Evolutionary conservation across 2,113 vertebrate species (phyloP), one percentile per base, ranked within the genome.

Genomic region (Pycnonotus jocosus): DNA sequence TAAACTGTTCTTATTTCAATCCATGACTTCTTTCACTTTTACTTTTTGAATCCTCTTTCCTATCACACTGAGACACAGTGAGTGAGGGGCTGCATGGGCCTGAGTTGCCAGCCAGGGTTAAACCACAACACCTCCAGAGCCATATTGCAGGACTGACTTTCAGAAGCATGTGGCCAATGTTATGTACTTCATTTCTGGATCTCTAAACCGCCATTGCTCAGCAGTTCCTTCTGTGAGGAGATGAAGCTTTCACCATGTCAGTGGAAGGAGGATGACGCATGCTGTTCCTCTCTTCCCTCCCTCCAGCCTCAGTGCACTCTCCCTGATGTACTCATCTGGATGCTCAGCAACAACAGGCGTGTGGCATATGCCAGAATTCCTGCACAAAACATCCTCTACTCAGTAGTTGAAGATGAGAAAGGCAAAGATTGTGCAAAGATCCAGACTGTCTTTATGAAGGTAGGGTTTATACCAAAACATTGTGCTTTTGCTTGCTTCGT

Each of bases 271-370:
- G 22, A n/a, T 30, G 53, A 10, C 2, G 2, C 1, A 9, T 64
- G 40, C 18, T 90, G n/a, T 62, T 71, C 15, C 40, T 68, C 35
- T n/a, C 40, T 45, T 71, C 37, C 25, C n/a, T 86, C 19, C 51
- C 50, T 58, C 22, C 97, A 99, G 99, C 99, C 99, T 12, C 99
- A 99, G 96, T 98, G 97, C 64, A 98, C 98, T 11, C 97, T 99
- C 58, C 99, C 99, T 0, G 99, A 99, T 31, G 98, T 98, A n/a
- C 98, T 99, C 20, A 51, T 99, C 57, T 99, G 99, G 99, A 98
- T 99, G 98, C 89, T 99, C 88, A 98, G 97, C 50, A 98, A 98
- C 44, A 98, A 80, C 44, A 98, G 96, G 79, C 97, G 98, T 23
- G 95, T 99, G 90, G 99, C 99, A 12, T 99, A 98, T 7, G 93